Conservation (phyloP, 1,140 invertebrate species). For the Drosophila albomicans region DNA sequence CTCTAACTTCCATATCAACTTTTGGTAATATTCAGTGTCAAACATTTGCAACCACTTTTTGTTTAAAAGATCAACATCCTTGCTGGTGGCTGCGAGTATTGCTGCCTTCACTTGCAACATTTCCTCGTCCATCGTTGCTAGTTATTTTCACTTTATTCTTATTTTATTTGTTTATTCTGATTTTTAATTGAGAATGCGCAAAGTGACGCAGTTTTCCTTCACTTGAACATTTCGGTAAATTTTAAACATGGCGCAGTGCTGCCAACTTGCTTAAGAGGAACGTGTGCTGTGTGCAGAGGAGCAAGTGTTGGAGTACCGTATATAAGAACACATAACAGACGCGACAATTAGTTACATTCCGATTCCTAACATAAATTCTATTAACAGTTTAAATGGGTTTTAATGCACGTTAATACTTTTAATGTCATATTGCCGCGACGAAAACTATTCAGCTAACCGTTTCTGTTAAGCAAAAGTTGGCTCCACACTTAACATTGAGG, state of each 20-base stretch:
- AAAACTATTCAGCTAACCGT: too few species aligned
- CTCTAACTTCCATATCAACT: slow-evolving; percentile 54
- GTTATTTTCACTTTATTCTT: neutral
- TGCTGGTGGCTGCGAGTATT: slow-evolving; percentile 52
- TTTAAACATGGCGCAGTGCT: neutral
- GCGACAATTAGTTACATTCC: too few species aligned
- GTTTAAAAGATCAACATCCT: slow-evolving; percentile 55
- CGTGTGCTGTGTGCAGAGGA: neutral
- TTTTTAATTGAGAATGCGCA: neutral
- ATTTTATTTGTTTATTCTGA: neutral
- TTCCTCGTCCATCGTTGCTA: neutral
- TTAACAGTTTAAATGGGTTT: too few species aligned
- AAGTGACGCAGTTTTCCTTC: slow-evolving; percentile 4
- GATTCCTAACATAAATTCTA: too few species aligned
- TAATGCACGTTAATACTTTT: too few species aligned
- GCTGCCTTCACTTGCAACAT: slow-evolving; percentile 14
- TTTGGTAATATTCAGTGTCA: slow-evolving; percentile 48
- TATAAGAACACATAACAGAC: too few species aligned
- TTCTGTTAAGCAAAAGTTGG: too few species aligned
- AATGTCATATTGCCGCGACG: too few species aligned
- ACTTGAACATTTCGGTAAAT: slow-evolving; percentile 12
- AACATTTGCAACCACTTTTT: slow-evolving; percentile 68
- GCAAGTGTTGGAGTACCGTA: neutral
- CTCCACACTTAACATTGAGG: too few species aligned
- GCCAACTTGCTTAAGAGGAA: neutral